Evolutionary conservation across 2,113 vertebrate genomes (phyloP).

Genomic region (Psilopsiagon aurifrons): DNA sequence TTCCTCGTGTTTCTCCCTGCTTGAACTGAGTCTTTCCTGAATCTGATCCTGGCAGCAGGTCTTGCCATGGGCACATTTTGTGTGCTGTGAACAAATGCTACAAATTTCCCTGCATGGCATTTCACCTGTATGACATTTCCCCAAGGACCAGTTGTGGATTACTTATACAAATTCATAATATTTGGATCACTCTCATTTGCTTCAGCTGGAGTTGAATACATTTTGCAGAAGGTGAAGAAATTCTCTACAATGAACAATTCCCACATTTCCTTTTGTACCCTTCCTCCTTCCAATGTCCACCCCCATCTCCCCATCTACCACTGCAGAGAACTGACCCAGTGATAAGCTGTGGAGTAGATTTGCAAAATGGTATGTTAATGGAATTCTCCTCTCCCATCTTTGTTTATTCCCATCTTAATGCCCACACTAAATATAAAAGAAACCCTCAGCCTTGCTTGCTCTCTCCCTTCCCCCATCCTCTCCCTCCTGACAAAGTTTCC

Average conservation of each 20-base stretch:
- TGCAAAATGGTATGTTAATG: not conserved
- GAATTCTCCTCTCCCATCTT: conserved; percentile 18
- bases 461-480: conserved; percentile 1
- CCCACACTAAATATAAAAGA: not conserved
- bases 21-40: not conserved
- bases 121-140: not conserved
- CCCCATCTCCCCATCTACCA: not conserved
- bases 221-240: not conserved
- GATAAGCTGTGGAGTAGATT: not conserved
- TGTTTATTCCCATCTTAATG: not conserved
- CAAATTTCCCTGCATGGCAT: not conserved
- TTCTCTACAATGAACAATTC: not conserved
- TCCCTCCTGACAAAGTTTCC: conserved; percentile 20
- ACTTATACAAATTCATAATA: not conserved
- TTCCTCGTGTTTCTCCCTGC: not conserved
- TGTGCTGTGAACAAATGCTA: not conserved
- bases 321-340: not conserved
- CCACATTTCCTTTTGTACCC: not conserved
- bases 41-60: not conserved
- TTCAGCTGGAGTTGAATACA: not conserved
- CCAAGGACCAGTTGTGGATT: not conserved
- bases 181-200: not conserved
- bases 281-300: not conserved
- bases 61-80: not conserved
- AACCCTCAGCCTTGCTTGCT: not conserved